A percentile compares a stretch with the other conserved stretches of the same genome.
These are phyloP conservation scores for Mesochorus sp. DNA, from an alignment of 2,888 invertebrate species.

Conservation along the genomic window DNA sequence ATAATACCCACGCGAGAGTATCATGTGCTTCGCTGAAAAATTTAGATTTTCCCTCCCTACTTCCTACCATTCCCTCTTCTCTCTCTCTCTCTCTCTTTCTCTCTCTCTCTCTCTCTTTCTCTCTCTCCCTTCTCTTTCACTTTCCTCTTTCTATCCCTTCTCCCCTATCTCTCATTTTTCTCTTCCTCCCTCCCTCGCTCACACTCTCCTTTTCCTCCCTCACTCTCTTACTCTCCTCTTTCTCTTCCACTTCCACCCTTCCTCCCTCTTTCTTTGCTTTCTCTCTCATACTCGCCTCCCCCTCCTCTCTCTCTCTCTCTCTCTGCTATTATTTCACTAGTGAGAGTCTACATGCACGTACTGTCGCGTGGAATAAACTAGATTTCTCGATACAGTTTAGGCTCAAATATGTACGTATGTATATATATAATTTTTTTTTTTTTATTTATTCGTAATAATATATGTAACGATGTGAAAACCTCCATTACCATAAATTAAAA, in stretches of 20 bases:
- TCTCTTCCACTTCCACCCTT: background rate
- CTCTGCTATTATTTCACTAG: constrained; percentile 7
- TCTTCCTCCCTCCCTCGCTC: background rate
- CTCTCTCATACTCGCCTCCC: background rate
- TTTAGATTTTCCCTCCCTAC: constrained; percentile 29
- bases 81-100: background rate
- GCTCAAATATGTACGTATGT: background rate
- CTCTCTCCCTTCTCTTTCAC: constrained; percentile 10
- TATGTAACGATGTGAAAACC: constrained; percentile 38
- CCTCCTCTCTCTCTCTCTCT: background rate
- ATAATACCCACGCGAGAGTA: constrained; percentile 16
- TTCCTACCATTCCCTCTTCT: constrained; percentile 2
- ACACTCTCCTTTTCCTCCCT: constrained; percentile 15
- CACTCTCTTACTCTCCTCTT: background rate
- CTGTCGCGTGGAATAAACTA: constrained; percentile 61
- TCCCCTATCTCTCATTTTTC: constrained; percentile 12
- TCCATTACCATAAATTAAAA: constrained; percentile 59
- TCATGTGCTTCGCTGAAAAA: constrained; percentile 42
- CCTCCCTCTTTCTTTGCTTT: constrained; percentile 4
- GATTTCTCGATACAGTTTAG: constrained; percentile 32
- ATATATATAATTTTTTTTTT: constrained; percentile 7
- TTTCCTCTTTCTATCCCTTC: background rate
- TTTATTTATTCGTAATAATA: constrained; percentile 39
- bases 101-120: background rate
- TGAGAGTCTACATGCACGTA: constrained; percentile 37